Evolutionary conservation across 2,113 vertebrate genomes (phyloP).

Genomic region (Scomber japonicus): DNA sequence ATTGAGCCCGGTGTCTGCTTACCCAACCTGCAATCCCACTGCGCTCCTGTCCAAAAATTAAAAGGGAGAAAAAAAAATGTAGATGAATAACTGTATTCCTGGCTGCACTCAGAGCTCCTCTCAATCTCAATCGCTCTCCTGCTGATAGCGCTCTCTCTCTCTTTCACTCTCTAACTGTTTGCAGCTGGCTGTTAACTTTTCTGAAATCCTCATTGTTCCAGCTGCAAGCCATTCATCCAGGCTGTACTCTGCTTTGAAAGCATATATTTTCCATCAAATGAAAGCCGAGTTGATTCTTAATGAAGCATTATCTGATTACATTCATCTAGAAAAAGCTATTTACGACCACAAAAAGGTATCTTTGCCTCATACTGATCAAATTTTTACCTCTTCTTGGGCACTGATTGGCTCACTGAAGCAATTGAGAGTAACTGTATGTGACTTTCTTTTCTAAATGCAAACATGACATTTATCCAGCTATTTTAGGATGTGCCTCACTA

Average conservation of each 20-base stretch:
- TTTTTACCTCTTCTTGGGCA: neutral
- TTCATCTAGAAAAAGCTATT: neutral
- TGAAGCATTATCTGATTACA: neutral
- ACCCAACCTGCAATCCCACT: neutral
- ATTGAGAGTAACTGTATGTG: no score
- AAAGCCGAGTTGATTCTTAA: neutral
- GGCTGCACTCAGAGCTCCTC: slow-evolving; percentile 22
- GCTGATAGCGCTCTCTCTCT: slow-evolving; percentile 1
- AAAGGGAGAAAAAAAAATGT: neutral
- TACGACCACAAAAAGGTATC: neutral
- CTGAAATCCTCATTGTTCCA: slow-evolving; percentile 18
- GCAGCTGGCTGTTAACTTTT: slow-evolving; percentile 28
- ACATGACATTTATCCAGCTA: no score
- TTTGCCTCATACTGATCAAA: neutral
- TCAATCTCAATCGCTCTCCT: neutral
- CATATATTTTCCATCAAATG: neutral
- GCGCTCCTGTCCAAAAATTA: neutral
- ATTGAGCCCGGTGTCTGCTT: neutral
- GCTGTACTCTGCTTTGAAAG: neutral
- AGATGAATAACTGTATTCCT: no score
- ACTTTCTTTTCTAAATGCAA: no score
- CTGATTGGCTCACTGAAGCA: neutral
- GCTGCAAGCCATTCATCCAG: slow-evolving; percentile 15
- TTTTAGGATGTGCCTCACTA: no score
- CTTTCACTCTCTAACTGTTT: slow-evolving; percentile 8